Conservation (phyloP, 2,888 invertebrate species). For the Cheilosia vernalis region DNA sequence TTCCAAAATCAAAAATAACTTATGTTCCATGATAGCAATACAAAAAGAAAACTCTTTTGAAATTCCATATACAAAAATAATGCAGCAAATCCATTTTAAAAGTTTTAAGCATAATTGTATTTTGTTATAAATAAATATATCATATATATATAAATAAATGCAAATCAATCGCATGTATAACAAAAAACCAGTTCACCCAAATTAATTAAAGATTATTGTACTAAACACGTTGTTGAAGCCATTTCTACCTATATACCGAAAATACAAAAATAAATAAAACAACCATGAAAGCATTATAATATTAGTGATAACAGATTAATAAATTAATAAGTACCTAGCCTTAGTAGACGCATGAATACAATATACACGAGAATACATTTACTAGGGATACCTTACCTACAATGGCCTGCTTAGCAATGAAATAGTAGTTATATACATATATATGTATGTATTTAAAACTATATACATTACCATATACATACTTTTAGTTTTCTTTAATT, state of each 20-base stretch:
- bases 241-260: slow-evolving; percentile 38
- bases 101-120: not conserved
- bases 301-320: slow-evolving; percentile 19
- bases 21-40: not conserved
- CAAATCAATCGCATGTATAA: not conserved
- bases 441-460: slow-evolving; percentile 10
- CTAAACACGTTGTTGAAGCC: slow-evolving; percentile 19
- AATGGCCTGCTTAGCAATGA: slow-evolving; percentile 64
- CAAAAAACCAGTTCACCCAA: not conserved
- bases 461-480: slow-evolving; percentile 7
- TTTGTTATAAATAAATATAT: not conserved
- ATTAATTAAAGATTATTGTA: slow-evolving; percentile 7
- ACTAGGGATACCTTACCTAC: slow-evolving; percentile 66
- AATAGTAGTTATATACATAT: slow-evolving; percentile 14
- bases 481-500: slow-evolving; percentile 10
- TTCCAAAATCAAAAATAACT: slow-evolving; percentile 13
- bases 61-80: not conserved
- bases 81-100: not conserved
- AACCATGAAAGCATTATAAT: slow-evolving; percentile 2
- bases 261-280: not conserved
- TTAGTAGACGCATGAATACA: slow-evolving; percentile 48
- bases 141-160: not conserved
- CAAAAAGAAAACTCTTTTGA: not conserved
- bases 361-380: slow-evolving; percentile 32
- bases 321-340: slow-evolving; percentile 57